Percentiles rank a stretch among this genome's conserved stretches.
Evolutionary conservation across 2,797 vertebrate species (phyloP).

Genomic region (Calcarius lapponicus): DNA sequence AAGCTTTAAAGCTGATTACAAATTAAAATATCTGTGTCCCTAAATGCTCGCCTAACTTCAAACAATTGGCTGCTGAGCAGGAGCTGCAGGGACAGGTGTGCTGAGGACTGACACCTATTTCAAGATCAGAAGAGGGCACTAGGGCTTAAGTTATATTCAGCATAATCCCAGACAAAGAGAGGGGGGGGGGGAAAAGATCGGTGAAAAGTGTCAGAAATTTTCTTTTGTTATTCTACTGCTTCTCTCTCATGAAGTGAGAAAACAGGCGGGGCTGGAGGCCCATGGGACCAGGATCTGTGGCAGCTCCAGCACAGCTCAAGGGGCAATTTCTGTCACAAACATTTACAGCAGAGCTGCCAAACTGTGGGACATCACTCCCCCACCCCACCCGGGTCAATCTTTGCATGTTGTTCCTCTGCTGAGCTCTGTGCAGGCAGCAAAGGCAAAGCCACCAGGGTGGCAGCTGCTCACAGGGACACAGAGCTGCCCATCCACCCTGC

Average conservation of each 20-base stretch:
- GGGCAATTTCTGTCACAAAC: background rate
- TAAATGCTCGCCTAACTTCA: background rate
- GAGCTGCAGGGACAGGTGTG: background rate
- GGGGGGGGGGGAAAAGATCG: rapidly evolving
- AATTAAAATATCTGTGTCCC: conserved; percentile 16
- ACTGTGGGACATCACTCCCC: background rate
- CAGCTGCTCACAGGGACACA: background rate
- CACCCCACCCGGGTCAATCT: rapidly evolving
- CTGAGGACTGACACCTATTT: background rate
- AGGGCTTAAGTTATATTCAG: background rate
- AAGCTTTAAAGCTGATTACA: conserved; percentile 37
- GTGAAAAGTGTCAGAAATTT: background rate
- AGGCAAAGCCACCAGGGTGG: background rate
- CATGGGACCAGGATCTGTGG: background rate
- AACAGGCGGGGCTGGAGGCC: background rate
- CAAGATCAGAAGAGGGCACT: conserved; percentile 58
- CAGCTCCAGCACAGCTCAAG: background rate
- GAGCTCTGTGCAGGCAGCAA: background rate
- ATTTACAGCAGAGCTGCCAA: background rate
- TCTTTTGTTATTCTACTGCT: background rate
- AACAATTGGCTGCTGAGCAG: background rate
- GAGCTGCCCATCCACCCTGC: background rate
- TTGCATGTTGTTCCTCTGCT: rapidly evolving
- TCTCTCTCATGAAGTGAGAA: background rate
- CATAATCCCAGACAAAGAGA: conserved; percentile 9